Evolutionary conservation across 2,797 vertebrate genomes (phyloP).

Genomic region (Calcarius lapponicus): DNA sequence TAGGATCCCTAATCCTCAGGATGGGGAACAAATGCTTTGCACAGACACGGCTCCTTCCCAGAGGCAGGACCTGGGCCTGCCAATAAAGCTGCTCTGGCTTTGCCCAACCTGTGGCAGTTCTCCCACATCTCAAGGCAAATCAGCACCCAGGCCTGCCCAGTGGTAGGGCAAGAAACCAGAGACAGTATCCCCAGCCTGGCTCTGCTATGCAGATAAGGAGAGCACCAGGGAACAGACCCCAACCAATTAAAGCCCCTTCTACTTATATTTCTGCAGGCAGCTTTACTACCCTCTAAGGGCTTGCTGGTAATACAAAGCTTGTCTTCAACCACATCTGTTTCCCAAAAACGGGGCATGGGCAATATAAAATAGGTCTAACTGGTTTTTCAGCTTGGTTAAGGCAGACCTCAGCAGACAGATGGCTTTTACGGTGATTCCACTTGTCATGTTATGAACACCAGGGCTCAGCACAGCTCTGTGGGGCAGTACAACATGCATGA

Average conservation of each 20-base stretch:
- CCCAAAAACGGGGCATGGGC: background rate
- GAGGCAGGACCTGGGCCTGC: background rate
- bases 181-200: background rate
- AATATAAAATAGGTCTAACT: background rate
- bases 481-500: background rate
- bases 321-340: background rate
- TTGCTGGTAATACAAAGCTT: background rate
- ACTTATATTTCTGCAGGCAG: background rate
- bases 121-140: too few species aligned
- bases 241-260: background rate
- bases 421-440: background rate
- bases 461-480: background rate
- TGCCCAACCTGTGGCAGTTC: background rate
- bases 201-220: accelerated
- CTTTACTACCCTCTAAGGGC: background rate
- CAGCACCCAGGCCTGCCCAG: background rate
- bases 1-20: background rate
- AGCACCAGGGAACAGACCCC: background rate
- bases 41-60: background rate
- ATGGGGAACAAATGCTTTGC: background rate
- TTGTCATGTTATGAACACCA: background rate
- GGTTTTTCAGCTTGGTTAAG: background rate
- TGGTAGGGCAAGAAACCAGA: background rate
- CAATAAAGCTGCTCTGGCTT: background rate
- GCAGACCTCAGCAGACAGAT: background rate